Conservation (phyloP, 2,888 invertebrate species). For the Mimas tiliae region DNA sequence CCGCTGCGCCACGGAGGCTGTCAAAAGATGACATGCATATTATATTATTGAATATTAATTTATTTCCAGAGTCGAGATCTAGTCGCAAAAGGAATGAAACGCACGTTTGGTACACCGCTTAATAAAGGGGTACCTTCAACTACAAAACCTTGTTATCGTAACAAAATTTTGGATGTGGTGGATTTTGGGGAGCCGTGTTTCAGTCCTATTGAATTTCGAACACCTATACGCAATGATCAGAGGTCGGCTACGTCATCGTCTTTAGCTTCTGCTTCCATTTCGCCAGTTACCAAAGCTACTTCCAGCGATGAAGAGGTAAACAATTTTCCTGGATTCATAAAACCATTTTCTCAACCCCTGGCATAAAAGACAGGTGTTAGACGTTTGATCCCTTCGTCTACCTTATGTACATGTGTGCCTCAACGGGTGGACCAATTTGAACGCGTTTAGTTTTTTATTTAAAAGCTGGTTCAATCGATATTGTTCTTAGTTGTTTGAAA, state of each 20-base stretch:
- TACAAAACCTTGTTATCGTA: conserved; percentile 62
- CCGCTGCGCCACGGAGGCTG: too few species aligned
- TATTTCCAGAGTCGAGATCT: conserved; percentile 59
- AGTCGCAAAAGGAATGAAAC: conserved; percentile 70
- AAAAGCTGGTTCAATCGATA: too few species aligned
- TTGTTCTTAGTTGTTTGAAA: too few species aligned
- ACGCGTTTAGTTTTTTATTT: too few species aligned
- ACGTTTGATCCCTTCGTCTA: too few species aligned
- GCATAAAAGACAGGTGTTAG: too few species aligned
- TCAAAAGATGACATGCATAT: too few species aligned
- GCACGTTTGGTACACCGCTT: conserved; percentile 74
- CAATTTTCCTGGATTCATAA: neutral
- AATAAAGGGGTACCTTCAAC: conserved; percentile 46
- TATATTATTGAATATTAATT: neutral
- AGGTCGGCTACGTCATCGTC: conserved; percentile 62
- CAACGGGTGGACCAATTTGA: too few species aligned
- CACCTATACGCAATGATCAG: conserved; percentile 58
- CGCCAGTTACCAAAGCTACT: conserved; percentile 64
- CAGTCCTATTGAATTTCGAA: conserved; percentile 72
- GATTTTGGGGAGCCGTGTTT: conserved; percentile 73
- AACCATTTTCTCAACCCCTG: neutral
- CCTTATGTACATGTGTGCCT: too few species aligned
- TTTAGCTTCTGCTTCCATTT: conserved; percentile 66
- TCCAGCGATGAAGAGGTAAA: conserved; percentile 75
- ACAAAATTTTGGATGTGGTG: conserved; percentile 71